Conservation (phyloP, 2,113 vertebrate genomes). For the Nycticorax nycticorax region DNA sequence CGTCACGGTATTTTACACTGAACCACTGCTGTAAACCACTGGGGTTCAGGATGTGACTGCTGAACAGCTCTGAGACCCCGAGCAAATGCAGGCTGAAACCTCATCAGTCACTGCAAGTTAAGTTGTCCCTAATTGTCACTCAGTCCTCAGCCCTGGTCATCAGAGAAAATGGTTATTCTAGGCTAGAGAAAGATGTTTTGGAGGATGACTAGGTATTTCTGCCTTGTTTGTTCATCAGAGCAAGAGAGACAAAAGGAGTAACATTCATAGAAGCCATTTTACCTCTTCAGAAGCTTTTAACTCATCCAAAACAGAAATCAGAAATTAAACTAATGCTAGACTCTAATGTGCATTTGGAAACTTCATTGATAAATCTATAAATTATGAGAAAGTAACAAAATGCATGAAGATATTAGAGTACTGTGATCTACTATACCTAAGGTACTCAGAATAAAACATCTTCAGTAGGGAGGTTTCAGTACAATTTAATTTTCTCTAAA, state of each 20-base stretch:
- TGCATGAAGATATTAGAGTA: not conserved
- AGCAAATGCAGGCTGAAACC: not conserved
- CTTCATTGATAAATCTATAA: slow-evolving; percentile 7
- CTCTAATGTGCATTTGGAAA: not conserved
- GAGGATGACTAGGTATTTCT: not conserved
- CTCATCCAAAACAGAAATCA: not conserved
- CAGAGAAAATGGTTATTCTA: not conserved
- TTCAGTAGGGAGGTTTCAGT: not conserved
- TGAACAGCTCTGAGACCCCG: not conserved
- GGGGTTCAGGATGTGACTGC: not conserved
- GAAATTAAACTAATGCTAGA: not conserved
- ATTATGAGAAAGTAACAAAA: slow-evolving; percentile 11
- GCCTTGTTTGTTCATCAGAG: not conserved
- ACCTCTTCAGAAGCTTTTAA: slow-evolving; percentile 14
- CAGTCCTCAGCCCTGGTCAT: not conserved
- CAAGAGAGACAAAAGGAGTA: not conserved
- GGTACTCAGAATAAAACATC: slow-evolving; percentile 27
- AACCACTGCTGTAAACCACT: not conserved
- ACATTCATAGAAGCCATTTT: not conserved
- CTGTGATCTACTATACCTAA: not conserved
- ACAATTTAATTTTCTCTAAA: slow-evolving; percentile 73
- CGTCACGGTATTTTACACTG: not conserved
- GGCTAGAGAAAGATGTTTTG: not conserved
- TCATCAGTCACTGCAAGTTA: not conserved
- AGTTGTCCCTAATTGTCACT: not conserved